Conservation (phyloP, 1,140 invertebrate species). For the Oscheius sp. region DNA sequence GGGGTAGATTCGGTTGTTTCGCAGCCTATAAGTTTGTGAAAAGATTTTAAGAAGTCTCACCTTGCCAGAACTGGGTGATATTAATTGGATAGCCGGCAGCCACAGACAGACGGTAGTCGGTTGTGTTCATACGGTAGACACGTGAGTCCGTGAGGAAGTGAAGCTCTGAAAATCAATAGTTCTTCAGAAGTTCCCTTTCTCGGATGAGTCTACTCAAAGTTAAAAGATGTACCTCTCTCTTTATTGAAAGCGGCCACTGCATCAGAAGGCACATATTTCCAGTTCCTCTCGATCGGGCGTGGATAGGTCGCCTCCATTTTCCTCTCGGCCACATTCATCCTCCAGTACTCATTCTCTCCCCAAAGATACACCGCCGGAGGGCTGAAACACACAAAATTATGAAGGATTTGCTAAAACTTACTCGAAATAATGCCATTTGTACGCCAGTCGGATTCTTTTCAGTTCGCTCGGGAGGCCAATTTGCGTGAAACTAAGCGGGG, state of each 20-base stretch:
- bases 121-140: slow-evolving; percentile 15
- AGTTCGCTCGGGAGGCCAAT: background rate
- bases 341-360: background rate
- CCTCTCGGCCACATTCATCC: background rate
- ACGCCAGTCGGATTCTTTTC: background rate
- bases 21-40: too few species aligned
- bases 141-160: background rate
- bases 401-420: background rate
- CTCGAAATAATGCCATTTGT: slow-evolving; percentile 14
- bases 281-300: slow-evolving; percentile 8
- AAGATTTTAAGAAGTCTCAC: too few species aligned
- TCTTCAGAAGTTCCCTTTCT: background rate
- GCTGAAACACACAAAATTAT: background rate
- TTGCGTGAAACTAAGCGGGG: background rate
- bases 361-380: slow-evolving; percentile 7
- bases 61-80: background rate
- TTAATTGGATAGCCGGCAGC: background rate
- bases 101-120: background rate
- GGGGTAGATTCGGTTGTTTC: too few species aligned
- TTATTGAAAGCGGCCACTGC: background rate
- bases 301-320: slow-evolving; percentile 6
- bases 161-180: slow-evolving; percentile 3
- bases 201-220: background rate
- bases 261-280: background rate
- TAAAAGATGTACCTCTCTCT: background rate